Percentiles rank a stretch among this genome's conserved stretches.
These are phyloP conservation scores for Amblyopsis hoosieri DNA, from an alignment of 2,797 vertebrate species.

Conservation along the genomic window DNA sequence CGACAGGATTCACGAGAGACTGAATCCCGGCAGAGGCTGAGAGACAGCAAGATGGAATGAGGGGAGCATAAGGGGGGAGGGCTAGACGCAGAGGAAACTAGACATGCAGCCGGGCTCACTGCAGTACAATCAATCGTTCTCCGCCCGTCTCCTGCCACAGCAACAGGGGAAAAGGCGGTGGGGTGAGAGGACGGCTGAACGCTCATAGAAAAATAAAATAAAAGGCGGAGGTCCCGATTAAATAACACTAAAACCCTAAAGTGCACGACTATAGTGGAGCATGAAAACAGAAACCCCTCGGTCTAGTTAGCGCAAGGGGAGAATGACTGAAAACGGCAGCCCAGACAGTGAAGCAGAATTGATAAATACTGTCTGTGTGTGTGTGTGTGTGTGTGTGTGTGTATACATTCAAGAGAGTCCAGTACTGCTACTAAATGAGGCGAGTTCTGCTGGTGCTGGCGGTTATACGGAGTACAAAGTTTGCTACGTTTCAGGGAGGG, in stretches of 20 bases:
- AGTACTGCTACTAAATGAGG: conserved; percentile 56
- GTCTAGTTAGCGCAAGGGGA: background rate
- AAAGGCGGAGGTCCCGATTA: conserved; percentile 5
- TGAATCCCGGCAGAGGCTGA: conserved; percentile 38
- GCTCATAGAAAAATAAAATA: background rate
- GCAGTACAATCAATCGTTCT: conserved; percentile 52
- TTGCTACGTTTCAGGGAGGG: conserved; percentile 47
- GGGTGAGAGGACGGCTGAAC: conserved; percentile 5
- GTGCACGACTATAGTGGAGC: conserved; percentile 36
- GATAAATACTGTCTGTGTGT: conserved; percentile 3
- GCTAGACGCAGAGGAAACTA: conserved; percentile 14
- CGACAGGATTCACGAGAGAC: conserved; percentile 17
- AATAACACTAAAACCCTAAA: conserved; percentile 23
- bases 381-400: conserved; percentile 6
- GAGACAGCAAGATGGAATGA: conserved; percentile 21
- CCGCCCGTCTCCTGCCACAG: conserved; percentile 19
- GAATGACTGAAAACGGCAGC: conserved; percentile 24
- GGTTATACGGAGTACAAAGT: conserved; percentile 10
- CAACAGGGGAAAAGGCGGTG: background rate
- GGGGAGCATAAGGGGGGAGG: background rate
- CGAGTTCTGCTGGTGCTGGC: conserved; percentile 55
- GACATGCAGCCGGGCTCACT: conserved; percentile 24
- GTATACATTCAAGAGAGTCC: conserved; percentile 66
- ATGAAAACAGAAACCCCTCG: conserved; percentile 9
- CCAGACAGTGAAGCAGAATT: conserved; percentile 2